These are phyloP conservation scores for Dysmachus trigonus DNA, from an alignment of 2,888 invertebrate species.

Conservation along the genomic window DNA sequence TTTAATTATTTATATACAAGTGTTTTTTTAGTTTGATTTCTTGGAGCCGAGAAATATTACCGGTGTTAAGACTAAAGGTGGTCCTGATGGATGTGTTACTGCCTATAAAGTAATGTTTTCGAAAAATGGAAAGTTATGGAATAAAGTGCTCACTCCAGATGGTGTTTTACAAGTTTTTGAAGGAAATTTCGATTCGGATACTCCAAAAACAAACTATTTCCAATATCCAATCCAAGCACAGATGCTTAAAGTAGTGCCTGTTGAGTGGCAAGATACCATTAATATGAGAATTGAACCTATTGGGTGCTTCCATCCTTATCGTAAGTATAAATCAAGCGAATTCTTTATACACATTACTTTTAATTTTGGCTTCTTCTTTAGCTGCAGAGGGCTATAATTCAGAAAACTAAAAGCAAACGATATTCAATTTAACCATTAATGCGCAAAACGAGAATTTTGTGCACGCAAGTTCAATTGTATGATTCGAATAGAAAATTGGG, in stretches of 20 bases:
- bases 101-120: slow-evolving; percentile 80
- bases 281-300: slow-evolving; percentile 79
- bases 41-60: slow-evolving; percentile 78
- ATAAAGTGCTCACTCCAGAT: slow-evolving; percentile 69
- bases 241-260: slow-evolving; percentile 76
- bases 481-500: too few species aligned
- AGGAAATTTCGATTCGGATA: slow-evolving; percentile 76
- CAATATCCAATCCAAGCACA: slow-evolving; percentile 76
- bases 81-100: slow-evolving; percentile 77
- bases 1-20: neutral
- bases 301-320: slow-evolving; percentile 81
- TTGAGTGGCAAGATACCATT: slow-evolving; percentile 77
- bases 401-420: too few species aligned
- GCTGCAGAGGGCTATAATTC: too few species aligned
- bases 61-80: slow-evolving; percentile 79
- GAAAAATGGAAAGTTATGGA: slow-evolving; percentile 76
- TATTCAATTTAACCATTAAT: too few species aligned
- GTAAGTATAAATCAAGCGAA: slow-evolving; percentile 63
- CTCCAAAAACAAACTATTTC: slow-evolving; percentile 73
- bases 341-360: neutral
- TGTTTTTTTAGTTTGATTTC: slow-evolving; percentile 72
- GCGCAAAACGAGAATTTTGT: too few species aligned
- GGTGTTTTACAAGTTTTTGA: slow-evolving; percentile 71
- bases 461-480: too few species aligned
- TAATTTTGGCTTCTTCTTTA: neutral